phyloP scores from a whole-genome alignment of 2,113 vertebrate genomes.

The Phrynosoma blainvillii region DNA sequence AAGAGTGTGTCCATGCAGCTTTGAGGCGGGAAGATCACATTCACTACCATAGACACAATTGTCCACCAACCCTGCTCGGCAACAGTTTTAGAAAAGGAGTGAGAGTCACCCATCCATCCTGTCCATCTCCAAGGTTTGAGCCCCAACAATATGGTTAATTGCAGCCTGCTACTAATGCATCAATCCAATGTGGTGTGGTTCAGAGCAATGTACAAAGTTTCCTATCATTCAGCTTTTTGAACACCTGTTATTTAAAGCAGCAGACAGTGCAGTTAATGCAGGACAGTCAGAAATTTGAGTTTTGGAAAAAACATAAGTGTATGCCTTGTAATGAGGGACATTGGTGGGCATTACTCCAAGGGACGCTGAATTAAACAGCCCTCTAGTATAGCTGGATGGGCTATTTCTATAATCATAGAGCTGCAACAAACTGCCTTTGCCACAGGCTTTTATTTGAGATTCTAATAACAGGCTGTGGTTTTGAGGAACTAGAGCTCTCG shows the following conservation, averaged over 20 bases:
- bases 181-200: background rate
- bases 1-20: background rate
- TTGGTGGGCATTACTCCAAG: slow-evolving; percentile 6
- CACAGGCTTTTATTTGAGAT: slow-evolving; percentile 22
- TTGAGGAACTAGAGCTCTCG: slow-evolving; percentile 20
- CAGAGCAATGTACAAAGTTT: background rate
- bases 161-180: background rate
- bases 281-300: background rate
- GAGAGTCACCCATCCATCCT: background rate
- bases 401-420: slow-evolving; percentile 26
- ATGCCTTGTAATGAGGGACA: background rate
- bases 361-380: slow-evolving; percentile 8
- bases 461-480: slow-evolving; percentile 27
- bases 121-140: background rate
- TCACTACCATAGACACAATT: background rate
- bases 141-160: background rate
- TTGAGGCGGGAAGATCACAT: background rate
- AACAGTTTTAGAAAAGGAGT: background rate
- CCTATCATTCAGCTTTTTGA: background rate
- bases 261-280: background rate
- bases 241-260: slow-evolving; percentile 10
- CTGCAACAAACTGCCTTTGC: slow-evolving; percentile 21
- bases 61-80: background rate
- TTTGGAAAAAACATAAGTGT: background rate
- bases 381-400: slow-evolving; percentile 1